Percentiles rank a stretch among this genome's conserved stretches.
Conservation (phyloP, 2,113 vertebrate genomes). For the Brachionichthys hirsutus region DNA sequence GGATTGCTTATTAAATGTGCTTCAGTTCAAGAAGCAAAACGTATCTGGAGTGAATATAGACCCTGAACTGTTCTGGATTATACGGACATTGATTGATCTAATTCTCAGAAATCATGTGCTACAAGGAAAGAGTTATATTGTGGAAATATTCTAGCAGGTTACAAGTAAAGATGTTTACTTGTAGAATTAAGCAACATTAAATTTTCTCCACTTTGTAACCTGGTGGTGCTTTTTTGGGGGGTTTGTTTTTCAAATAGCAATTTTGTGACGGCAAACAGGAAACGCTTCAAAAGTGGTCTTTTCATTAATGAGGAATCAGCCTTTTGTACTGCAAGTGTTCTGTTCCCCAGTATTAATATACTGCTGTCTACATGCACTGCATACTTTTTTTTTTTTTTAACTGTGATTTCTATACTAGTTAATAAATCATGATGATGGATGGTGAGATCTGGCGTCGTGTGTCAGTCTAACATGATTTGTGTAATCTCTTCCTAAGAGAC, state of each 20-base stretch:
- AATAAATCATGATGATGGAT: constrained; percentile 17
- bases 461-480: not conserved
- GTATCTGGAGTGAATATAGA: constrained; percentile 28
- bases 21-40: constrained; percentile 9
- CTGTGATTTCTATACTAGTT: not conserved
- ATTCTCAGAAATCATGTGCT: too few relatives aligned
- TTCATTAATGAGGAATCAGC: constrained; percentile 10
- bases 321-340: constrained; percentile 21
- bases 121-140: too few relatives aligned
- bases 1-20: constrained; percentile 46
- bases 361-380: constrained; percentile 14
- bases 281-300: constrained; percentile 26
- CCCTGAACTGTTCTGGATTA: not conserved
- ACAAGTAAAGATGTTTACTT: constrained; percentile 23
- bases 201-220: constrained; percentile 9
- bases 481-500: too few relatives aligned
- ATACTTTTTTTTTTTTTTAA: constrained; percentile 1
- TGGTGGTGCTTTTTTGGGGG: not conserved
- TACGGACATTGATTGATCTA: not conserved
- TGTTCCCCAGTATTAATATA: constrained; percentile 25
- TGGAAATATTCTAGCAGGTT: constrained; percentile 18
- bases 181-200: constrained; percentile 3
- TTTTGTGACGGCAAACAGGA: constrained; percentile 22
- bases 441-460: not conserved
- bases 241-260: not conserved